Conservation (phyloP, 2,113 vertebrate species). For the Apistogramma diplotaenia region DNA sequence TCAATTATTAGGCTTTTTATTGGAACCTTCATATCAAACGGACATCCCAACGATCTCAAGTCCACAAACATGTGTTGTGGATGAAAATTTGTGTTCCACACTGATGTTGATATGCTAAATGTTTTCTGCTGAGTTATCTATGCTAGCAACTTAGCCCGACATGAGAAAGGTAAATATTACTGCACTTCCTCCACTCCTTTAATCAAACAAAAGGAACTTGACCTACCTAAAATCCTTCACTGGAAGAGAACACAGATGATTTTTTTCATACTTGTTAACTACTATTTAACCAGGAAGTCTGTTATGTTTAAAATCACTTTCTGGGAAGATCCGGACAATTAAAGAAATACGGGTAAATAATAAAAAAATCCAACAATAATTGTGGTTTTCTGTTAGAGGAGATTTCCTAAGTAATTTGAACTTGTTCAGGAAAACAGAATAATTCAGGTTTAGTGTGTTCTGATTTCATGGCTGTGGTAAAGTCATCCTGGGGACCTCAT, state of each 20-base stretch:
- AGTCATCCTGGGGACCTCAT: background rate
- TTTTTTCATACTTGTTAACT: background rate
- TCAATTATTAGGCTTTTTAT: background rate
- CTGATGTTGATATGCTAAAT: background rate
- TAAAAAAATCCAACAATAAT: background rate
- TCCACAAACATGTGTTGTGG: background rate
- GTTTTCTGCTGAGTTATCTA: background rate
- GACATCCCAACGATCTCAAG: background rate
- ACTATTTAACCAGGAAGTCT: background rate
- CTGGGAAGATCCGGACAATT: fast-evolving
- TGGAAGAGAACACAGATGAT: background rate
- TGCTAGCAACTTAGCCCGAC: background rate
- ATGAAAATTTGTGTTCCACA: background rate
- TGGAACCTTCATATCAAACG: background rate
- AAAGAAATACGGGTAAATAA: background rate
- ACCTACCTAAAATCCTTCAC: background rate
- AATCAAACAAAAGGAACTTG: background rate
- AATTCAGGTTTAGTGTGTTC: background rate
- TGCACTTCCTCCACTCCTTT: background rate
- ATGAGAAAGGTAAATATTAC: background rate
- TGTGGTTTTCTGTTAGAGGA: background rate
- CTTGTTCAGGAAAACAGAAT: background rate
- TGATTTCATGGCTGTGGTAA: background rate
- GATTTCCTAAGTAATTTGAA: background rate
- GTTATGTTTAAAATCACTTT: background rate